A percentile compares a stretch with the other conserved stretches of the same genome.
These are phyloP conservation scores for Enteromius trimaculatus DNA, from an alignment of 2,797 vertebrate species.

Conservation along the genomic window DNA sequence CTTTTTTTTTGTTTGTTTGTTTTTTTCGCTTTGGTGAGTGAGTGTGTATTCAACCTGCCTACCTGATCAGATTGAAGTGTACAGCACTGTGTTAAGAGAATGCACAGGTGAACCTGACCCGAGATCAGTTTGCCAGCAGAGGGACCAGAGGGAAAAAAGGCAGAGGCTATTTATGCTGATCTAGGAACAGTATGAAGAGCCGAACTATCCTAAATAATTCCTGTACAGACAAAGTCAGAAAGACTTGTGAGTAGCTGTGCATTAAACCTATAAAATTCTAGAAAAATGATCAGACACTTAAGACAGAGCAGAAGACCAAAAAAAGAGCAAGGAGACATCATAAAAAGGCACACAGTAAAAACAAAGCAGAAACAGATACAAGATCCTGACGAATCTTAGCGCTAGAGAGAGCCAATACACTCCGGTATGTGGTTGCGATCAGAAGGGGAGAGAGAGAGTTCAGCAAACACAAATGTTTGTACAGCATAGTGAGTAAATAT, in stretches of 20 bases:
- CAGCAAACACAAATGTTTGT: constrained; percentile 53
- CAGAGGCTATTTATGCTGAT: constrained; percentile 50
- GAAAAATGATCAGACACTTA: constrained; percentile 1
- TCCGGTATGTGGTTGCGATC: constrained; percentile 27
- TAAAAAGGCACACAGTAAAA: constrained; percentile 58
- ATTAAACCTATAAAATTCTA: constrained; percentile 32
- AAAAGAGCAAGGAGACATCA: neutral
- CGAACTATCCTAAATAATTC: neutral
- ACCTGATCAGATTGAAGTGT: constrained; percentile 44
- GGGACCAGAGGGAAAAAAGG: constrained; percentile 58
- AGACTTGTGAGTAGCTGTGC: constrained; percentile 20
- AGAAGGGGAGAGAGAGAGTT: constrained; percentile 29
- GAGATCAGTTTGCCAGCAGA: constrained; percentile 61
- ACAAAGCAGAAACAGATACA: neutral
- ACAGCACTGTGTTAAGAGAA: constrained; percentile 52
- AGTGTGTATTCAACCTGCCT: constrained; percentile 38
- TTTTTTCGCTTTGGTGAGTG: constrained; percentile 46
- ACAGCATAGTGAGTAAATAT: constrained; percentile 58
- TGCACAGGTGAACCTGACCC: constrained; percentile 65
- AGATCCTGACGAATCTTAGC: constrained; percentile 48
- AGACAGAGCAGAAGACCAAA: constrained; percentile 16
- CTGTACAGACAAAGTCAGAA: constrained; percentile 38
- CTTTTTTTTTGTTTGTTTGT: neutral
- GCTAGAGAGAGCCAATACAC: constrained; percentile 33
- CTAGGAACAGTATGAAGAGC: constrained; percentile 44